Evolutionary conservation across 1,140 invertebrate genomes (phyloP).

Genomic region (Colletes gigas): DNA sequence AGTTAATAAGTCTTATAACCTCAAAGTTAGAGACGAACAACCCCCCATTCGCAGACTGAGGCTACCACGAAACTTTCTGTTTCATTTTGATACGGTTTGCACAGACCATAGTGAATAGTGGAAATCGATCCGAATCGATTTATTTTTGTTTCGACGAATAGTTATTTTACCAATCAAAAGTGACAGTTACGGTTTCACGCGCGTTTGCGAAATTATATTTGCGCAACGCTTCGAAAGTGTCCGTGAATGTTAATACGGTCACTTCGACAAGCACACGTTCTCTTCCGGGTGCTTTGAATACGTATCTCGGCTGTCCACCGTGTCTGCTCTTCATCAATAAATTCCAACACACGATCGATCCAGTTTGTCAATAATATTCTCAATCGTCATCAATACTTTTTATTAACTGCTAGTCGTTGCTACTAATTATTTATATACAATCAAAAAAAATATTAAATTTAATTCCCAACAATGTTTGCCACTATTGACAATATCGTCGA

Average conservation of each 20-base stretch:
- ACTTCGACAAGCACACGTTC: constrained; percentile 14
- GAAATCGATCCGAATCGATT: not conserved
- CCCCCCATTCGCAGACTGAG: too few relatives aligned
- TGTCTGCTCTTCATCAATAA: not conserved
- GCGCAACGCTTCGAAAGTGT: constrained; percentile 35
- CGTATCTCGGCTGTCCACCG: not conserved
- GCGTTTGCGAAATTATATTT: constrained; percentile 34
- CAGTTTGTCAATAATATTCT: too few relatives aligned
- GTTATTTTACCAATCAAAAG: not conserved
- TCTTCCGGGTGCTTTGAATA: constrained; percentile 40
- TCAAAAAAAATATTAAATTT: too few relatives aligned
- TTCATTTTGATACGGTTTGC: not conserved
- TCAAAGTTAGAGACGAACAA: too few relatives aligned
- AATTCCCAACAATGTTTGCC: too few relatives aligned
- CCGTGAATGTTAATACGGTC: constrained; percentile 44
- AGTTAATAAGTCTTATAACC: too few relatives aligned
- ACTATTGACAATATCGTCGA: too few relatives aligned
- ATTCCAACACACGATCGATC: not conserved
- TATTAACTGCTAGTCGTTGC: too few relatives aligned
- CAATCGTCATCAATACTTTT: too few relatives aligned
- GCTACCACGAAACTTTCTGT: too few relatives aligned
- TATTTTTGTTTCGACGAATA: not conserved
- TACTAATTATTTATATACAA: too few relatives aligned
- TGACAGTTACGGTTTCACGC: not conserved
- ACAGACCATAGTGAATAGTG: too few relatives aligned